Percentiles rank a stretch among this genome's conserved stretches.
Conservation (phyloP, 2,888 invertebrate species). For the Meta bourneti region DNA sequence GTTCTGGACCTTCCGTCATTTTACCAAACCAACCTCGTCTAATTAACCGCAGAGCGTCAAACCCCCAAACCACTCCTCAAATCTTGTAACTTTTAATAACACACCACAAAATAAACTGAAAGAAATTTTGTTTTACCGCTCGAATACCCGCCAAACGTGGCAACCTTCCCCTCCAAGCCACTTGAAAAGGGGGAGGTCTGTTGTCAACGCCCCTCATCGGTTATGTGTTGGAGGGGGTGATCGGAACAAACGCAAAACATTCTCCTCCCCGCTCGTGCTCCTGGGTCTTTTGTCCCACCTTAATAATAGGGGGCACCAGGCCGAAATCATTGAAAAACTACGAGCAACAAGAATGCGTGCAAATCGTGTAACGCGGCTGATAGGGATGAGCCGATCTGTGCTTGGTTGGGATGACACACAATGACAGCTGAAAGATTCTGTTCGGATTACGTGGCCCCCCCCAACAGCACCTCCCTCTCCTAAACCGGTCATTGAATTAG, state of each 20-base stretch:
- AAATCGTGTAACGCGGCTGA: constrained; percentile 38
- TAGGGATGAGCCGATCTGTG: constrained; percentile 34
- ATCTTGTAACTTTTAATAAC: not conserved
- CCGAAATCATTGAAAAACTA: constrained; percentile 32
- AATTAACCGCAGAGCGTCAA: no score
- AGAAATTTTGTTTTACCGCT: not conserved
- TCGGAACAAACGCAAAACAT: constrained; percentile 23
- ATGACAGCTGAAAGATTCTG: not conserved
- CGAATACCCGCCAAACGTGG: not conserved
- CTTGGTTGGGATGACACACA: not conserved
- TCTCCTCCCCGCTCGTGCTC: constrained; percentile 24
- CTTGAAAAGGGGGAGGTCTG: constrained; percentile 15
- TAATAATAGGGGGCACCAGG: constrained; percentile 4
- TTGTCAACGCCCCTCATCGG: constrained; percentile 44
- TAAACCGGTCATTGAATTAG: not conserved
- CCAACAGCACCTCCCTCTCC: not conserved
- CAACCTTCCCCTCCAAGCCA: not conserved
- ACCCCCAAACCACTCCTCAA: no score
- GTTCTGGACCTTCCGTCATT: no score
- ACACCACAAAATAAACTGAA: no score
- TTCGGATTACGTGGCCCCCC: constrained; percentile 33
- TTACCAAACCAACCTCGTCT: no score
- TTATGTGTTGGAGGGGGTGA: constrained; percentile 12
- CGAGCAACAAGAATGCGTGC: constrained; percentile 47
- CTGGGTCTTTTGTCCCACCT: constrained; percentile 23